Conservation (phyloP, 2,797 vertebrate species). For the Crenuchus spilurus region DNA sequence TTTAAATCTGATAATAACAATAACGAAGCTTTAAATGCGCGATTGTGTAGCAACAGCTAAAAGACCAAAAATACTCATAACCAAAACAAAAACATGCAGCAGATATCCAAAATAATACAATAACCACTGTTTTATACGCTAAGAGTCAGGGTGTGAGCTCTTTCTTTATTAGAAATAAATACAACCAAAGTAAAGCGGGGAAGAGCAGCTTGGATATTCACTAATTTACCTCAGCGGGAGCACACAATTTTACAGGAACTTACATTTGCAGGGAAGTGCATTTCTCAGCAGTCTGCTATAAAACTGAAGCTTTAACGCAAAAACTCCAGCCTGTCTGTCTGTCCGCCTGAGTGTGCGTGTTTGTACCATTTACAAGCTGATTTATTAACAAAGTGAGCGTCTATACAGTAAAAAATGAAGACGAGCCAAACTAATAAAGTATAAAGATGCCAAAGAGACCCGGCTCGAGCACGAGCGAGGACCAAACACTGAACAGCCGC, state of each 20-base stretch:
- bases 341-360: slow-evolving; percentile 64
- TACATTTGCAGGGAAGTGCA: not conserved
- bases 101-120: slow-evolving; percentile 66
- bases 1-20: slow-evolving; percentile 30
- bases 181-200: slow-evolving; percentile 39
- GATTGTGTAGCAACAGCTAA: slow-evolving; percentile 65
- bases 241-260: not conserved
- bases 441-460: slow-evolving; percentile 65
- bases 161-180: slow-evolving; percentile 55
- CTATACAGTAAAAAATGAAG: slow-evolving; percentile 1
- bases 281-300: not conserved
- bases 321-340: slow-evolving; percentile 20
- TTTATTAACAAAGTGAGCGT: too few species aligned
- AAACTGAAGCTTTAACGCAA: not conserved
- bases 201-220: slow-evolving; percentile 19
- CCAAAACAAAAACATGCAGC: slow-evolving; percentile 56
- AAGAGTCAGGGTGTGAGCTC: slow-evolving; percentile 34
- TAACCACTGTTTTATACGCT: slow-evolving; percentile 59
- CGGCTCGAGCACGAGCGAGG: slow-evolving; percentile 65
- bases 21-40: slow-evolving; percentile 55
- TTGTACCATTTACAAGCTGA: slow-evolving; percentile 1
- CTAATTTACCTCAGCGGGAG: slow-evolving; percentile 6
- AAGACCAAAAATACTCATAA: slow-evolving; percentile 38
- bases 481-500: not conserved
- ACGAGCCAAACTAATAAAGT: not conserved